Base-by-base conservation (phyloP, 2,113 vertebrate species). In the Pomatorhinus ruficollis region DNA sequence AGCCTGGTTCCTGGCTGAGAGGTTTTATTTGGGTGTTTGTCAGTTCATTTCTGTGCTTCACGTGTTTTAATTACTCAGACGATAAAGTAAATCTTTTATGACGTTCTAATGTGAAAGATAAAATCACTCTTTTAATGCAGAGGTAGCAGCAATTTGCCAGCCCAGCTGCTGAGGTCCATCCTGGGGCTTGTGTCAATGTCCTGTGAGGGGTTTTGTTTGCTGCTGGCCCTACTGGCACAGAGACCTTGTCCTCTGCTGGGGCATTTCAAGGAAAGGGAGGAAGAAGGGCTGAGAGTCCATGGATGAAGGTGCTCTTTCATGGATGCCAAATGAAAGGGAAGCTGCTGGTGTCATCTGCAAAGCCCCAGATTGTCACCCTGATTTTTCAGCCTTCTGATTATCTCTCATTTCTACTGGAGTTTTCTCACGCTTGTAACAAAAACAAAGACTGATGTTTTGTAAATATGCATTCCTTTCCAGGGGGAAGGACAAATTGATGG, bases 161-260 rank as follows among this genome's bases (percentile, higher is more conserved):
- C 10, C 44, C 66, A 15, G 61, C 42, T 71, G 66, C 50, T 90
- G 50, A 12, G 12, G 59, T 52, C 40, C 42, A 28, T 50, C 25
- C 2, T 5, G 3, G 44, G 37, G 35, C 39, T 87, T 24, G 21
- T 1, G 2, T 3, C 8, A 0, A 3, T 0, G 6, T 63, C 18
- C 65, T n/a, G 11, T 3, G 28, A 74, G 44, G 50, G 24, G 42
- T 19, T 69, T 56, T 56, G 8, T 44, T 72, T 3, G 3, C 70
- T 74, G 30, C 50, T 54, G 40, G 37, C 60, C 31, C 47, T 28
- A 0, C 66, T 61, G 37, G 44, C 49, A 50, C 57, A 47, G 45
- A 13, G 12, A 23, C 20, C 5, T 12, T 28, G 10, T 44, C 40
- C 30, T 72, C 69, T 1, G 1, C 70, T 76, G 63, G 21, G 20